Evolutionary conservation across 2,113 vertebrate species (phyloP).

Genomic region (Burhinus bistriatus): DNA sequence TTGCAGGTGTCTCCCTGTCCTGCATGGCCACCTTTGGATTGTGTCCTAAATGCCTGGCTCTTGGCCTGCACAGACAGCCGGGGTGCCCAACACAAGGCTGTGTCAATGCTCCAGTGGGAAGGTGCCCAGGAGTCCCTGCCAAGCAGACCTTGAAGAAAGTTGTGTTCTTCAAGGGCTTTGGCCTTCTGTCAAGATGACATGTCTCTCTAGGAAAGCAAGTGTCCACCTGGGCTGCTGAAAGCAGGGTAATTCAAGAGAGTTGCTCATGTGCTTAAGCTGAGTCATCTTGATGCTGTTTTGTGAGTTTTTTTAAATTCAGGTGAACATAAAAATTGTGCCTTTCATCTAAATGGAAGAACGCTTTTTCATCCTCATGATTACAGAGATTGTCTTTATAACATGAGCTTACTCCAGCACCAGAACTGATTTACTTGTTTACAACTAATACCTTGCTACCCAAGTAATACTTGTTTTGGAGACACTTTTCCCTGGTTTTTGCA

Average conservation of each 20-base stretch:
- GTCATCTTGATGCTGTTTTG: not conserved
- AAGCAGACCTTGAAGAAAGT: not conserved
- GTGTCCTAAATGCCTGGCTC: not conserved
- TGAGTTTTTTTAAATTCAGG: not conserved
- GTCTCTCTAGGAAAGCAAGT: not conserved
- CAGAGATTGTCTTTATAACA: not conserved
- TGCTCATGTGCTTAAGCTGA: not conserved
- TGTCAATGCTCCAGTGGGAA: not conserved
- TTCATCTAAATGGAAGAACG: not conserved
- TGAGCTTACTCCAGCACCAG: not conserved
- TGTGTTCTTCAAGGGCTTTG: not conserved
- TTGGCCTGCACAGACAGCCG: accelerated
- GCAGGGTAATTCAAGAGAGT: not conserved
- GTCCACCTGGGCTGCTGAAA: not conserved
- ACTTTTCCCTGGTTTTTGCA: not conserved
- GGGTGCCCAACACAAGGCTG: not conserved
- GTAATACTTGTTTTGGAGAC: not conserved
- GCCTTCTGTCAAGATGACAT: not conserved
- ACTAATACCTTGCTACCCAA: not conserved
- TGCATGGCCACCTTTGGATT: not conserved
- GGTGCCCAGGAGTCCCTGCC: not conserved
- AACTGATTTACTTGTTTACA: not conserved
- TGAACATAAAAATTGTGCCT: not conserved
- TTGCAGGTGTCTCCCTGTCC: not conserved
- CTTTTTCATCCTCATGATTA: not conserved